Conservation (phyloP, 2,113 vertebrate genomes). For the Solea solea region DNA sequence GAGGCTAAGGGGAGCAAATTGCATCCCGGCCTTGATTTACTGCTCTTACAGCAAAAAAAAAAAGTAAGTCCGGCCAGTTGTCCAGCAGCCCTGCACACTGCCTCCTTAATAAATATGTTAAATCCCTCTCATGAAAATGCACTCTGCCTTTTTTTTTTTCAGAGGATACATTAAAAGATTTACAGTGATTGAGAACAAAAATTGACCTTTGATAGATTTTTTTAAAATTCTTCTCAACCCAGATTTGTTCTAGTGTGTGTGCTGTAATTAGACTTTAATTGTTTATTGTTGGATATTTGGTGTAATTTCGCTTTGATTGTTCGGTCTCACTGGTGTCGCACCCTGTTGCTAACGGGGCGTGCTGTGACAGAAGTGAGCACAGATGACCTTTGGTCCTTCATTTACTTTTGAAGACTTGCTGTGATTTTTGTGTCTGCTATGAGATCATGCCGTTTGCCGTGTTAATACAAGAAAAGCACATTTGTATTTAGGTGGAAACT, state of each 20-base stretch:
- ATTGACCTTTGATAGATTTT: constrained; percentile 48
- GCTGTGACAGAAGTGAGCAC: constrained; percentile 33
- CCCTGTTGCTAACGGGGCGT: constrained; percentile 44
- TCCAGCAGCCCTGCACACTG: constrained; percentile 43
- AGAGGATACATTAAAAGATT: constrained; percentile 30
- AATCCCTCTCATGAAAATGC: constrained; percentile 49
- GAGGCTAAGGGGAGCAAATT: constrained; percentile 84
- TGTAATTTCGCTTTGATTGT: constrained; percentile 57
- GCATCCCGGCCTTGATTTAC: constrained; percentile 81
- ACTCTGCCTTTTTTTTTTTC: constrained; percentile 16
- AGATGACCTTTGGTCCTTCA: constrained; percentile 23
- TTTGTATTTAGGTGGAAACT: constrained; percentile 13
- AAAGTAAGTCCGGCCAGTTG: constrained; percentile 24
- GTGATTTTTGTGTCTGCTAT: constrained; percentile 53
- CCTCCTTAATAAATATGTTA: constrained; percentile 74
- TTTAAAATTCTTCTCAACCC: constrained; percentile 9
- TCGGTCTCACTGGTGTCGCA: constrained; percentile 30
- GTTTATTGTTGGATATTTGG: constrained; percentile 60
- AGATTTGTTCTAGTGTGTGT: constrained; percentile 26
- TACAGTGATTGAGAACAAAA: constrained; percentile 5
- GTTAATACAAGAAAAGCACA: constrained; percentile 34
- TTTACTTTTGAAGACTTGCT: constrained; percentile 56
- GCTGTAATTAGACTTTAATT: constrained; percentile 46
- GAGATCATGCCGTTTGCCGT: constrained; percentile 33
- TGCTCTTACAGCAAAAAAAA: constrained; percentile 67